phyloP scores from a whole-genome alignment of 2,888 invertebrate species.

The Andrena bucephala region DNA sequence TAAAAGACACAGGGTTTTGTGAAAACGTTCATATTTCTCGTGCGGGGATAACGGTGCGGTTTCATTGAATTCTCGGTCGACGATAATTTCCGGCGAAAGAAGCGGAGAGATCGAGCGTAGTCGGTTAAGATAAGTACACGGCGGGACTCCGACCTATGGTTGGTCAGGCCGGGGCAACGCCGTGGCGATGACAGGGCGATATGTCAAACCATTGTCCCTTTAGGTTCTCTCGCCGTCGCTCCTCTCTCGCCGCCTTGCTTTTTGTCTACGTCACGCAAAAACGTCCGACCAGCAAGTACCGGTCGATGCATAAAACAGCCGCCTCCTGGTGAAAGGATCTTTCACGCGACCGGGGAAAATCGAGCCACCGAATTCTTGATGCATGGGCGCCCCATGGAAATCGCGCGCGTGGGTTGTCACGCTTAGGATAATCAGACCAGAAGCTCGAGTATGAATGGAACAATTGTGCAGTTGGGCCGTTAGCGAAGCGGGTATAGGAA shows the following conservation, averaged over 20 bases:
- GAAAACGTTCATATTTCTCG: slow-evolving; percentile 68
- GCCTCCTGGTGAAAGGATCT: slow-evolving; percentile 51
- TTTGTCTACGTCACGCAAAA: slow-evolving; percentile 67
- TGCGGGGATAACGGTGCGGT: slow-evolving; percentile 57
- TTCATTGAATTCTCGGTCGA: slow-evolving; percentile 64
- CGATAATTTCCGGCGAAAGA: slow-evolving; percentile 69
- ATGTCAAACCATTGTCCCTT: slow-evolving; percentile 81
- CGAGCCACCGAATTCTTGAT: slow-evolving; percentile 9
- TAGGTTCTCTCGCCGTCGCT: slow-evolving; percentile 59
- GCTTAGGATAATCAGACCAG: no score
- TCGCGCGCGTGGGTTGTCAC: no score
- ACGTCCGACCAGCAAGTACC: slow-evolving; percentile 47
- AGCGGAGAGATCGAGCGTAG: slow-evolving; percentile 59
- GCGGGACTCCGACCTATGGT: slow-evolving; percentile 64
- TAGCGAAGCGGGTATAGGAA: no score
- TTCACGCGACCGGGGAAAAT: slow-evolving; percentile 30
- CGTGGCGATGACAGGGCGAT: slow-evolving; percentile 81
- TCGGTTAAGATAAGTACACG: slow-evolving; percentile 72
- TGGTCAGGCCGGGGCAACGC: slow-evolving; percentile 68
- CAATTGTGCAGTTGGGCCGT: no score
- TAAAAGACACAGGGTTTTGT: slow-evolving; percentile 46
- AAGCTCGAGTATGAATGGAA: no score
- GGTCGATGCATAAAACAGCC: slow-evolving; percentile 66
- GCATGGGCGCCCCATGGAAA: neutral
- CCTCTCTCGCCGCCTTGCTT: slow-evolving; percentile 62